Conservation (phyloP, 23 tunicate genomes). For the Trididemnum clinides region DNA sequence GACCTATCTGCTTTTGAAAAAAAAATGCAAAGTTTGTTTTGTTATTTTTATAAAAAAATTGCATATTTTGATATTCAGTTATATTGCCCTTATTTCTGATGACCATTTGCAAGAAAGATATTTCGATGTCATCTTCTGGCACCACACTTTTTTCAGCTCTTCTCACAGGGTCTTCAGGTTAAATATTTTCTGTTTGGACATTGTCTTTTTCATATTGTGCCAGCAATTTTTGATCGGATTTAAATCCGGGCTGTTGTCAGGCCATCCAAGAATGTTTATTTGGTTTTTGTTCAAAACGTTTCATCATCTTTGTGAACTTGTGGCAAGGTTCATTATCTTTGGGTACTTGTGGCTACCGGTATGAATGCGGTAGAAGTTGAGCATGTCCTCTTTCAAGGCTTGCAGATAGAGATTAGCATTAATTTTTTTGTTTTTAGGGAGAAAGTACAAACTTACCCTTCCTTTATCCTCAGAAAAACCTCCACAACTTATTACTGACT, state of each 20-base stretch:
- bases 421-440: slow-evolving; percentile 38
- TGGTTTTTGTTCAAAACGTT: no score
- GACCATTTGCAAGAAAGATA: slow-evolving; percentile 24
- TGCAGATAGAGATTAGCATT: slow-evolving; percentile 16
- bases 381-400: slow-evolving; percentile 30
- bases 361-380: slow-evolving; percentile 27
- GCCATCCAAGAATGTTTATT: no score
- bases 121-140: slow-evolving; percentile 15
- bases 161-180: background rate
- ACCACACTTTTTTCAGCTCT: slow-evolving; percentile 28
- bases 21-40: no score
- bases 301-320: background rate
- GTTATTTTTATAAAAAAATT: no score
- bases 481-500: no score
- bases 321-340: slow-evolving; percentile 1
- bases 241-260: background rate
- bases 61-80: slow-evolving; percentile 5
- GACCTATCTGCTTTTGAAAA: no score
- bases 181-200: background rate
- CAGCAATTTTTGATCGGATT: slow-evolving; percentile 6
- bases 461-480: slow-evolving; percentile 29
- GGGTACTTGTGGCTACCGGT: background rate
- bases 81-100: slow-evolving; percentile 29
- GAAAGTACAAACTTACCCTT: slow-evolving; percentile 22
- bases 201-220: background rate